phyloP scores from a whole-genome alignment of 2,888 invertebrate genomes.

The Nyleta sp. region DNA sequence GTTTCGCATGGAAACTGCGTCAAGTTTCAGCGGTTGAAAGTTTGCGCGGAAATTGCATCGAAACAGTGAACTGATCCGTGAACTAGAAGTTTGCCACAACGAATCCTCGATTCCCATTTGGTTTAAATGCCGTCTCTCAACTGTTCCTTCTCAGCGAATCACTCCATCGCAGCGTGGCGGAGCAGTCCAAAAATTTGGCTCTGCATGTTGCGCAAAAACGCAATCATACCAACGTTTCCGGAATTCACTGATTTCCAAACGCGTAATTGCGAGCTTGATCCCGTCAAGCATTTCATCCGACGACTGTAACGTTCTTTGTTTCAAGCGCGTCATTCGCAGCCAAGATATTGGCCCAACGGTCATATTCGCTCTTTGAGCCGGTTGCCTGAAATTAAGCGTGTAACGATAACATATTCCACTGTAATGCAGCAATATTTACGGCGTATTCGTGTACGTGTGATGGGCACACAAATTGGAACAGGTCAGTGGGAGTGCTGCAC shows the following conservation, averaged over 20 bases:
- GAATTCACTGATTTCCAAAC: conserved; percentile 2
- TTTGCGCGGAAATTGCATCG: conserved; percentile 41
- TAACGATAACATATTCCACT: conserved; percentile 4
- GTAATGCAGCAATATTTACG: conserved; percentile 4
- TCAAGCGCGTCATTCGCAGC: not conserved
- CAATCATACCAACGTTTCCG: not conserved
- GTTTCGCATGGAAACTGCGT: conserved; percentile 26
- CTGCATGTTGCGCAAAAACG: conserved; percentile 1
- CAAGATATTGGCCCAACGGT: conserved; percentile 14
- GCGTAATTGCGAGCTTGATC: not conserved
- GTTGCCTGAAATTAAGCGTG: conserved; percentile 11
- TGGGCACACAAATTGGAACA: conserved; percentile 23
- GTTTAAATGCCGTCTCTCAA: conserved; percentile 34
- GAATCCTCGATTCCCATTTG: conserved; percentile 46
- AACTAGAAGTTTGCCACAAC: conserved; percentile 41
- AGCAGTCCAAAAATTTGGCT: conserved; percentile 1
- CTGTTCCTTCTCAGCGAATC: conserved; percentile 18
- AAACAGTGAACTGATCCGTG: conserved; percentile 37
- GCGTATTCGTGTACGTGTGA: not conserved
- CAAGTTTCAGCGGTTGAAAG: conserved; percentile 37
- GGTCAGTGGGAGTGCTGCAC: conserved; percentile 39
- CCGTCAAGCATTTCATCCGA: not conserved
- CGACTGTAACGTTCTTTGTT: not conserved
- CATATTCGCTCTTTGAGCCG: conserved; percentile 5
- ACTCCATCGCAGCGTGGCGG: conserved; percentile 7